Evolutionary conservation across 1,140 invertebrate genomes (phyloP), one percentile per base, ranked within the genome.

Genomic region (Apis laboriosa): DNA sequence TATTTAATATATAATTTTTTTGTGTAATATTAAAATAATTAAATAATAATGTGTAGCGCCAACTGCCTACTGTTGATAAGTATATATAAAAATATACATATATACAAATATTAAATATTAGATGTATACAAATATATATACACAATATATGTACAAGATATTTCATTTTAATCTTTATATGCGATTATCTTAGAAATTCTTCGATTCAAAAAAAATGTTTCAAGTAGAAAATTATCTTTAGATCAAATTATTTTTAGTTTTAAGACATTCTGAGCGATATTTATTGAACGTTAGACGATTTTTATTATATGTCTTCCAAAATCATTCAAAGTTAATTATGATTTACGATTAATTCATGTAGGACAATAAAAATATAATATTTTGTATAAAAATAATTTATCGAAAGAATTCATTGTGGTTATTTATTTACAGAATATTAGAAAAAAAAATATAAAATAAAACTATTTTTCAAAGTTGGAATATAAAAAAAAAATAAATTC

Each of bases 41-140:
- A 77, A 73, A 67, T 79, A 64, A 70, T 63, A 85, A 66, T 82
- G 15, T 60, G 15, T 60, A 72, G 77, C 75, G 58, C 60, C 43
- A 79, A 81, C 64, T 76, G 83, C 85, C 83, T 85, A 75, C 76
- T 75, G 76, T 82, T 79, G 56, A 85, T 61, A 75, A 55, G 55
- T 51, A 61, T 17, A 74, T 49, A 67, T 17, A 73, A 55, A 64
- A 13, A 34, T 64, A 64, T 64, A 19, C 28, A 64, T 3, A 24
- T 66, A 64, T 12, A n/a, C 60, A 43, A 43, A 43, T 43, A 43
- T 43, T 43, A 43, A 7, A 43, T 43, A 43, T 43, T 58, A 58
- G 56, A 21, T 58, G 56, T 61, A 12, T n/a, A 60, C 3, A 24
- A 12, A n/a, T 11, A n/a, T 61, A 61, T 24, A n/a, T 61, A 61